Evolutionary conservation across 2,888 invertebrate genomes (phyloP).

Genomic region (Drosophila multiciliata): DNA sequence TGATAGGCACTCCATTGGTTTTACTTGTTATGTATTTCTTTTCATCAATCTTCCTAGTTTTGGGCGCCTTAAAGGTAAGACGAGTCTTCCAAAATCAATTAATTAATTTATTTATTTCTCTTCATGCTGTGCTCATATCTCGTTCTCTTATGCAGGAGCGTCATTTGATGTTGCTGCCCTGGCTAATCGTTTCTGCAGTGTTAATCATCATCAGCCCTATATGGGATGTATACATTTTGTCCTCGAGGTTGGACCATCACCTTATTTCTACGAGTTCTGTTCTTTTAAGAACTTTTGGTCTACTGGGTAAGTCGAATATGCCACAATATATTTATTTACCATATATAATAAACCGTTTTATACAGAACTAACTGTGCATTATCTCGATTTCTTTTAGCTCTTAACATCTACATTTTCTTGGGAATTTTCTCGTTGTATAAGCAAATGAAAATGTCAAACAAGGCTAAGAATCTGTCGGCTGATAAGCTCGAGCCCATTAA

Average conservation of each 20-base stretch:
- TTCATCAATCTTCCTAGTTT: neutral
- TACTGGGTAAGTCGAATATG: neutral
- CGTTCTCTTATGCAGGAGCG: neutral
- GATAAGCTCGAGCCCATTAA: neutral
- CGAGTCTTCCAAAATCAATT: neutral
- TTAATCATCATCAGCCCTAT: accelerated
- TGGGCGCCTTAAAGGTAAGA: neutral
- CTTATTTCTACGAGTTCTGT: too few relatives aligned
- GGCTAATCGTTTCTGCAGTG: accelerated
- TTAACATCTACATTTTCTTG: accelerated
- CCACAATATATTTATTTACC: neutral
- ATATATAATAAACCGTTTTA: neutral
- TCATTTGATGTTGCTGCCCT: neutral
- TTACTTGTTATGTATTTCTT: accelerated
- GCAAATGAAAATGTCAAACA: neutral
- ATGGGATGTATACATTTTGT: too few relatives aligned
- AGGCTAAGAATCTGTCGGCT: neutral
- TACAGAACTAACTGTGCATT: neutral
- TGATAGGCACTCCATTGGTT: accelerated
- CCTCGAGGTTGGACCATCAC: too few relatives aligned
- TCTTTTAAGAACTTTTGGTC: accelerated
- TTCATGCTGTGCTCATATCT: neutral
- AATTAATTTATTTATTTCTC: neutral
- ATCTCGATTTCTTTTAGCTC: neutral
- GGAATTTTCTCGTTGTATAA: neutral